Base-by-base conservation (phyloP, 2,113 vertebrate genomes). In the Castor canadensis region DNA sequence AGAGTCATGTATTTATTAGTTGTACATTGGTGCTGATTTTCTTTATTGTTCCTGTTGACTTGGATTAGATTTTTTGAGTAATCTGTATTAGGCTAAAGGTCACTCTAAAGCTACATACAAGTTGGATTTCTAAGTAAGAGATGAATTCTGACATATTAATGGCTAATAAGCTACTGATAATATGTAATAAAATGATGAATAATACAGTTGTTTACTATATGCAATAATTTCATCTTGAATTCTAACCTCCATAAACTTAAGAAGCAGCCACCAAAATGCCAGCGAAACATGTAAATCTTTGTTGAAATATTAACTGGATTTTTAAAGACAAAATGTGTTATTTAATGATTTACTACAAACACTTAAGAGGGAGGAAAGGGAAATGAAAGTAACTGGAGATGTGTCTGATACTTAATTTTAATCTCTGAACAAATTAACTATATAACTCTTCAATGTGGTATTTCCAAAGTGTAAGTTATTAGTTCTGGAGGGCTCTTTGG, bases 81-180 rank as follows among this genome's bases (percentile, higher is more conserved):
- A 71, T 47, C 66, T 96, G 19, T 67, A 93, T 89, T 86, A 95
- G 81, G 89, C 79, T 96, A 97, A 98, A 92, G 86, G 76, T 97
- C 94, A 97, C 94, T 97, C 84, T 97, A 64, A 66, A 11, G 15
- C 38, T 87, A 32, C 88, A 85, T 72, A 76, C n/a, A n/a, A n/a
- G n/a, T 26, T 52, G 11, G 84, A 82, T 54, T 90, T 5, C 35
- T 89, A 77, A 87, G 43, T 80, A 58, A 72, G 24, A 73, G 20
- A 83, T 67, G 40, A 71, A 84, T 80, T 93, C 58, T 67, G 20
- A 79, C 82, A 88, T 83, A 58, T 67, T 80, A 76, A 40, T 43
- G 3, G 12, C 54, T 87, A 94, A n/a, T 85, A 62, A 54, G 49
- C 38, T 73, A 30, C 85, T 87, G 52, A 32, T 83, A 72, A 73